phyloP scores from a whole-genome alignment of 1,140 invertebrate genomes.

The Hetaerina americana region DNA sequence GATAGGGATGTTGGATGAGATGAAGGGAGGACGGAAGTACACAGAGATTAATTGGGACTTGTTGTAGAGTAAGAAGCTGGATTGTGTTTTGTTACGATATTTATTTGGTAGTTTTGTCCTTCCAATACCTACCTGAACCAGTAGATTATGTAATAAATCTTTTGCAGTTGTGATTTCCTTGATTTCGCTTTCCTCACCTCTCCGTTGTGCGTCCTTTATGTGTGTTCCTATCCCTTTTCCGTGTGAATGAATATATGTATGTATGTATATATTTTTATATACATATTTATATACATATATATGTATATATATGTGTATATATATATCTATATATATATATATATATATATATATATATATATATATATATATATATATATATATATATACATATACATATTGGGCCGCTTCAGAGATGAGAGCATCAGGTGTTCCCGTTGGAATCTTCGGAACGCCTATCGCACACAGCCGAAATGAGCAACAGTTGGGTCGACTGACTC shows the following conservation, averaged over 20 bases:
- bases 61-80: too few species aligned
- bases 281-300: neutral
- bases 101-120: too few species aligned
- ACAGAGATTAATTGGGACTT: too few species aligned
- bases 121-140: too few species aligned
- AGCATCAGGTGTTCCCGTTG: neutral
- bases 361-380: neutral
- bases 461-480: neutral
- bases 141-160: too few species aligned
- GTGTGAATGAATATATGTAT: neutral
- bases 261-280: neutral
- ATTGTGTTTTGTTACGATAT: too few species aligned
- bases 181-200: too few species aligned
- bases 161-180: too few species aligned
- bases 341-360: neutral
- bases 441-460: neutral
- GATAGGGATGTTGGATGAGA: too few species aligned
- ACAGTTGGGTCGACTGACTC: neutral
- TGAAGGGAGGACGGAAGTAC: too few species aligned
- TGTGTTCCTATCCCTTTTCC: too few species aligned
- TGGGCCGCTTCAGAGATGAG: neutral
- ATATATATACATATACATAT: neutral
- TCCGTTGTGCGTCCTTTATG: too few species aligned
- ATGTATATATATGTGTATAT: neutral
- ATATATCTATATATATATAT: neutral